Evolutionary conservation across 2,113 vertebrate genomes (phyloP).

Genomic region (Sylvietta virens): DNA sequence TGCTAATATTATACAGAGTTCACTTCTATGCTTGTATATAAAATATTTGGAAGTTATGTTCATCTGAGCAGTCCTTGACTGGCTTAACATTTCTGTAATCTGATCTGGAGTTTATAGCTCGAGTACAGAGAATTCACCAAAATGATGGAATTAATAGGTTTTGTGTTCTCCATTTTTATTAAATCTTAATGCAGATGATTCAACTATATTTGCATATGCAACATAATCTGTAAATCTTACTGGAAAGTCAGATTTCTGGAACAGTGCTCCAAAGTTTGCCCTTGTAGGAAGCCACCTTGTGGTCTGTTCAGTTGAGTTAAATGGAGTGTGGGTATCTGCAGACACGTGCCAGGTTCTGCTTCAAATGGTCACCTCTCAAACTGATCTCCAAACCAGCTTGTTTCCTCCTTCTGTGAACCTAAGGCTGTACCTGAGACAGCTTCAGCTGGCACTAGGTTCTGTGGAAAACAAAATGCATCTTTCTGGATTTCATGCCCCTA

Average conservation of each 20-base stretch:
- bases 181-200: background rate
- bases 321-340: background rate
- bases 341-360: background rate
- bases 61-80: background rate
- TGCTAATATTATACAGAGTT: background rate
- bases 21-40: background rate
- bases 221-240: background rate
- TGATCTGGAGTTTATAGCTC: background rate
- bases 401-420: background rate
- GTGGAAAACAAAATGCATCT: background rate
- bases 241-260: background rate
- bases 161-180: background rate
- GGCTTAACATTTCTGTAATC: background rate
- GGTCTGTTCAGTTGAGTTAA: background rate
- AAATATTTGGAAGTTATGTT: background rate
- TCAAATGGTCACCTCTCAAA: background rate
- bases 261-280: background rate
- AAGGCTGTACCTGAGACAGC: background rate
- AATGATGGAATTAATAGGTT: background rate
- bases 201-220: background rate
- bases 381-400: background rate
- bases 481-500: background rate
- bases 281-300: background rate
- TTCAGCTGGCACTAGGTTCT: background rate
- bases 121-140: background rate